phyloP scores from a whole-genome alignment of 2,797 vertebrate genomes.

The Picus viridis region DNA sequence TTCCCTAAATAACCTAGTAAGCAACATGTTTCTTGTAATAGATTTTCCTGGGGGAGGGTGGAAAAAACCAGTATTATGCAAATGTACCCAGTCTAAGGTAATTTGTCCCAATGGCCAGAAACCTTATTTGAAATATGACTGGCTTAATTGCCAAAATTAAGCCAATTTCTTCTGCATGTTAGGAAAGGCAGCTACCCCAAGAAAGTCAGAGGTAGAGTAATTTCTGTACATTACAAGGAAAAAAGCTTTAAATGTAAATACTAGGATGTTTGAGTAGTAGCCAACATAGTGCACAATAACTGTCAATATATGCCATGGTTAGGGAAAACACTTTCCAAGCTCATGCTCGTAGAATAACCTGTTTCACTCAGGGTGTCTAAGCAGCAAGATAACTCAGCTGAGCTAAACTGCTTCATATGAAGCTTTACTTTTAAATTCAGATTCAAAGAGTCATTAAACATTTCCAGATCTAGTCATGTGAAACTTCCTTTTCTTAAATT shows the following conservation, averaged over 20 bases:
- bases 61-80: constrained; percentile 49
- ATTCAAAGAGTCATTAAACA: neutral
- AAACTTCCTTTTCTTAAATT: neutral
- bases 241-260: constrained; percentile 22
- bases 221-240: constrained; percentile 41
- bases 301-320: neutral
- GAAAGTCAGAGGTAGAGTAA: constrained; percentile 55
- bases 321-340: neutral
- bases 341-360: neutral
- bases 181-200: constrained; percentile 62
- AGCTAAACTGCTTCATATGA: neutral
- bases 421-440: neutral
- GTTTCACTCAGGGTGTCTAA: neutral
- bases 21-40: constrained; percentile 60
- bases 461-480: neutral
- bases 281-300: neutral
- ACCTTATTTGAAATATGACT: constrained; percentile 67
- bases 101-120: constrained; percentile 56
- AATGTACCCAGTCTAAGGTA: constrained; percentile 52
- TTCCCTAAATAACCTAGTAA: constrained; percentile 42
- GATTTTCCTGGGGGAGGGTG: constrained; percentile 13
- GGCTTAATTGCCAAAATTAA: constrained; percentile 61
- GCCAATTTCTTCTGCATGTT: constrained; percentile 61
- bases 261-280: neutral
- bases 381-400: neutral